A percentile compares a stretch with the other conserved stretches of the same genome.
Evolutionary conservation across 2,888 invertebrate species (phyloP).

Genomic region (Embidobia sp.): DNA sequence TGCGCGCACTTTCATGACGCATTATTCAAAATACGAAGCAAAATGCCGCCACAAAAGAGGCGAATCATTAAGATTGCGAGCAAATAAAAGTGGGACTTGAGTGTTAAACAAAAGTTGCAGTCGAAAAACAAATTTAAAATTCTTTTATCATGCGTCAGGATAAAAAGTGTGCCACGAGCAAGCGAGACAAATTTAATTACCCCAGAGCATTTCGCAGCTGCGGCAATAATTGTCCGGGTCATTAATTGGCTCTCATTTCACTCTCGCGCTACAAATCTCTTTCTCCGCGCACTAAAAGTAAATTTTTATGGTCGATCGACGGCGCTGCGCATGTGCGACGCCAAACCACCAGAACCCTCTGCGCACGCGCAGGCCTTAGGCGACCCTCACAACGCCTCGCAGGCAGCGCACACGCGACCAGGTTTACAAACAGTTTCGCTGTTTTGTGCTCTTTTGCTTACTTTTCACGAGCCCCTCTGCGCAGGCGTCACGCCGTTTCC

Average conservation of each 20-base stretch:
- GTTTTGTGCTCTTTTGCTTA: too few relatives aligned
- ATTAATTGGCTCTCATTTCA: slow-evolving; percentile 47
- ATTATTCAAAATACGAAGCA: background rate
- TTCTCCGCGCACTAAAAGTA: slow-evolving; percentile 53
- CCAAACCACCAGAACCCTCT: slow-evolving; percentile 18
- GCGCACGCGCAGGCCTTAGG: slow-evolving; percentile 39
- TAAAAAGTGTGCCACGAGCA: background rate
- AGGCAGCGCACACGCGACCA: too few relatives aligned
- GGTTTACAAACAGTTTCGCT: too few relatives aligned
- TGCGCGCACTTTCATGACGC: background rate
- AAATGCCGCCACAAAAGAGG: too few relatives aligned
- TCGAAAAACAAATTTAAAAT: slow-evolving; percentile 2
- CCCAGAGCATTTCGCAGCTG: slow-evolving; percentile 37
- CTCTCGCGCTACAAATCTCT: slow-evolving; percentile 52
- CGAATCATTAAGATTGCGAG: slow-evolving; percentile 1
- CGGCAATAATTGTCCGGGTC: slow-evolving; percentile 20
- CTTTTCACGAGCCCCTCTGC: too few relatives aligned
- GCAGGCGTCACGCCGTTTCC: too few relatives aligned
- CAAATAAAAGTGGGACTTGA: slow-evolving; percentile 1
- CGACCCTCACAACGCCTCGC: background rate
- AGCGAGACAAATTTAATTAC: slow-evolving; percentile 36
- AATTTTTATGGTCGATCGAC: slow-evolving; percentile 61
- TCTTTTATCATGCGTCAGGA: background rate
- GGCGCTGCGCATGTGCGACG: slow-evolving; percentile 44
- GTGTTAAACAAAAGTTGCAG: background rate